Evolutionary conservation across 2,797 vertebrate species (phyloP), one percentile per base, ranked within the genome.

Genomic region (Microctenopoma stevenorrisi): DNA sequence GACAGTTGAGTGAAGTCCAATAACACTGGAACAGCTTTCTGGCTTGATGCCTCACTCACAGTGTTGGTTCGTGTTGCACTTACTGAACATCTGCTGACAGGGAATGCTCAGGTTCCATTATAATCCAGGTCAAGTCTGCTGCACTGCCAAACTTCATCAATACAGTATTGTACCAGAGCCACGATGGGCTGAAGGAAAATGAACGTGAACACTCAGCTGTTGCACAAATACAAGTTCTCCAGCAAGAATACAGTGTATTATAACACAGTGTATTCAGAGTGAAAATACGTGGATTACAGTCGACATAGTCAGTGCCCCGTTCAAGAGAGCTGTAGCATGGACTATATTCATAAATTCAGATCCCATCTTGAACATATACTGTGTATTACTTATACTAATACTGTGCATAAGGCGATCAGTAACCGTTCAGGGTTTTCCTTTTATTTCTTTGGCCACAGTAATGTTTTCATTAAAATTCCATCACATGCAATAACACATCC

Each of bases 61-160:
- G 76, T 78, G 71, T 60, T 16, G 13, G 72, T 52, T 56, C 51
- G 35, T 25, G 64, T 68, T 78, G 63, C 49, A 58, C 62, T 74
- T 59, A 63, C 48, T 22, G 50, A 26, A 86, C 77, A 76, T 83
- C 52, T 79, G 78, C 83, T 79, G 68, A 87, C 9, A 2, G 48
- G 40, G 51, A 81, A 42, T 38, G 69, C 43, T 74, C 65, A 9
- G 6, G 38, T 72, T 79, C 63, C 65, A 74, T 82, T 50, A 80
- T 58, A 42, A 82, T 68, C 43, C 52, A 49, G n/a, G 67, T 82
- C 67, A 75, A 58, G 68, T 64, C 28, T 9, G 16, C 40, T 16
- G 11, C 26, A 56, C 44, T 44, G 64, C 71, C 71, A 82, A 35
- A 73, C 38, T 33, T 69, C 22, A 74, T 78, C 51, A 67, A 33